Conservation (phyloP, 2,888 invertebrate genomes). For the Hyles lineata region DNA sequence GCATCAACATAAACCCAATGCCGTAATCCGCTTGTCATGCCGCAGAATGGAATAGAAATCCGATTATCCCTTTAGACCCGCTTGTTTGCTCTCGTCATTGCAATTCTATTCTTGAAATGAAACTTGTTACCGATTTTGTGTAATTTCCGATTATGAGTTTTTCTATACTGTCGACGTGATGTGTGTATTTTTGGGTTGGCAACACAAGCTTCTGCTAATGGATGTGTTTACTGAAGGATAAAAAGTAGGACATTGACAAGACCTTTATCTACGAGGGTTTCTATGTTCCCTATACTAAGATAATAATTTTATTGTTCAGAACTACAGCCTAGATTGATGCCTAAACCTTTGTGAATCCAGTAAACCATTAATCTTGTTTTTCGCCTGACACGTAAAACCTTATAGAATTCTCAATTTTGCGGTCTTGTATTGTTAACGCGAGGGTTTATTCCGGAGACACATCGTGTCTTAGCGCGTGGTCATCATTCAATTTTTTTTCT, state of each 20-base stretch:
- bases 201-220: not conserved
- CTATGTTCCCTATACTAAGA: too few species aligned
- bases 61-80: constrained; percentile 37
- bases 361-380: constrained; percentile 4
- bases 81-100: constrained; percentile 32
- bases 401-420: not conserved
- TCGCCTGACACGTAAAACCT: constrained; percentile 1
- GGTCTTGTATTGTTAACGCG: not conserved
- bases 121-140: not conserved
- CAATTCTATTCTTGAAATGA: constrained; percentile 29
- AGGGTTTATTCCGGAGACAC: not conserved
- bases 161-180: not conserved
- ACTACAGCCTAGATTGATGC: not conserved
- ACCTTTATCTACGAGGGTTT: too few species aligned
- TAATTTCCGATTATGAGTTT: not conserved
- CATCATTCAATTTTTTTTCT: not conserved
- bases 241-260: not conserved
- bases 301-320: too few species aligned
- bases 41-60: constrained; percentile 40
- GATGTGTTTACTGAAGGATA: not conserved
- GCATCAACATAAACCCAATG: constrained; percentile 27
- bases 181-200: too few species aligned
- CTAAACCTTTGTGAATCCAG: not conserved
- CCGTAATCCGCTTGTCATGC: constrained; percentile 35
- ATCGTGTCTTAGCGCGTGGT: not conserved